These are phyloP conservation scores for Chrysogorgia sp. DNA, from an alignment of 92 coral and sea anemone species.

Conservation along the genomic window DNA sequence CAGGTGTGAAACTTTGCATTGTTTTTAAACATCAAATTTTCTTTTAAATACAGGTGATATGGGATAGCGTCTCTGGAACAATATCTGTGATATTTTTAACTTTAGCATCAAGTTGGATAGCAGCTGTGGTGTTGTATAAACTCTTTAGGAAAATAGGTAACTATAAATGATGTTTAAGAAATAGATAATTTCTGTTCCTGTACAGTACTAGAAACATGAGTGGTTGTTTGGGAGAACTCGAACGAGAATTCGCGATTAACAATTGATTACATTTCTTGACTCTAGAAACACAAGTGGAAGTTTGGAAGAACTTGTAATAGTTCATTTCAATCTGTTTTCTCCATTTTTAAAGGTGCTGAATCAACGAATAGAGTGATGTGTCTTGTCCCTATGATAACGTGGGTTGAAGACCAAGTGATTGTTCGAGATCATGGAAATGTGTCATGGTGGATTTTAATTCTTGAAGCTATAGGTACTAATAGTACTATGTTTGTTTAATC, in stretches of 20 bases:
- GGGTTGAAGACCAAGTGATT: constrained; percentile 95
- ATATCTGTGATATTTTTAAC: constrained; percentile 74
- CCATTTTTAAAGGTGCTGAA: constrained; percentile 69
- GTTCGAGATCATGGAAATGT: constrained; percentile 25
- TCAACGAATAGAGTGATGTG: constrained; percentile 89
- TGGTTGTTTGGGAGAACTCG: too few species aligned
- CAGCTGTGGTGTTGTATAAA: constrained; percentile 74
- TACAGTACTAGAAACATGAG: too few species aligned
- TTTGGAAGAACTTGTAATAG: neutral
- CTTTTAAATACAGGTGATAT: constrained; percentile 58
- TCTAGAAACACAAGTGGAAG: too few species aligned
- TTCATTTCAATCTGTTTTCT: neutral
- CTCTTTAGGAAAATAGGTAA: constrained; percentile 80
- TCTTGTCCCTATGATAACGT: constrained; percentile 83
- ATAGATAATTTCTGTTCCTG: too few species aligned
- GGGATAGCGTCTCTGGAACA: constrained; percentile 57
- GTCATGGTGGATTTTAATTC: constrained; percentile 24
- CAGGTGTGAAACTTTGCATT: neutral
- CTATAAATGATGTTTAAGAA: neutral
- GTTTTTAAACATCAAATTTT: neutral
- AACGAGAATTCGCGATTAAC: too few species aligned
- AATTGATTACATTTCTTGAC: too few species aligned
- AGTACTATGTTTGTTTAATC: neutral
- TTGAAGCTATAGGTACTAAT: constrained; percentile 69
- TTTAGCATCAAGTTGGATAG: constrained; percentile 81